Base-by-base conservation (phyloP, 2,113 vertebrate species). In the Pangasianodon gigas region DNA sequence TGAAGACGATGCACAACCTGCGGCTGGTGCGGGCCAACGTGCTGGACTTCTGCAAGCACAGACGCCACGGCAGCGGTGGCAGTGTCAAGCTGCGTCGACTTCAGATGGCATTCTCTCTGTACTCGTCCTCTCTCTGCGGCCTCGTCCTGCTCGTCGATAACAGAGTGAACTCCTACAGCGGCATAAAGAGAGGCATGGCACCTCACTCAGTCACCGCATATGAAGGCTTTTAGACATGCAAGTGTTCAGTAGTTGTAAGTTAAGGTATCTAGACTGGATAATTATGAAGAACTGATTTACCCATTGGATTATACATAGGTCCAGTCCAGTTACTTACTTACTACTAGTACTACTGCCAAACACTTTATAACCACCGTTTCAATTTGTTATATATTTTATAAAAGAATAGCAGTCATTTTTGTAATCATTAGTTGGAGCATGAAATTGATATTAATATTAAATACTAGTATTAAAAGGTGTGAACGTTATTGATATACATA, bases 1-100 rank as follows among this genome's bases (percentile, higher is more conserved):
- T 99, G 91, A 99, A 99, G 96, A 99, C 98, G 37, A 99, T 99
- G 98, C 98, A 99, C 93, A 99, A 99, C 86, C 93, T 99, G 92
- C 96, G 98, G 11, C 92, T 99, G 93, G 94, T 99, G 87, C 96
- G 98, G 44, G 97, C 98, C 0, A 97, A 99, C 26, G 95, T 97
- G 94, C 92, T 99, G 90, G 98, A 99, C 90, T 98, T 99, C 94
- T 99, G 98, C 86, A 98, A 97, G 60, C 97, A 99, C 89, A 96
- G 97, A 32, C 97, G 96, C 26, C 96, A 96, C 51, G 97, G 97
- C 44, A 97, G 97, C 60, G 96, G 97, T 0, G 98, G 98, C 0
- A 98, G 98, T 0, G 97, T 97, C 10, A 99, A 99, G 88, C 96
- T 99, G 60, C 96, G 97, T 44, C 95, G 98, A 14, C 96, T 99